phyloP scores from a whole-genome alignment of 2,888 invertebrate genomes.

The Plusia festucae region DNA sequence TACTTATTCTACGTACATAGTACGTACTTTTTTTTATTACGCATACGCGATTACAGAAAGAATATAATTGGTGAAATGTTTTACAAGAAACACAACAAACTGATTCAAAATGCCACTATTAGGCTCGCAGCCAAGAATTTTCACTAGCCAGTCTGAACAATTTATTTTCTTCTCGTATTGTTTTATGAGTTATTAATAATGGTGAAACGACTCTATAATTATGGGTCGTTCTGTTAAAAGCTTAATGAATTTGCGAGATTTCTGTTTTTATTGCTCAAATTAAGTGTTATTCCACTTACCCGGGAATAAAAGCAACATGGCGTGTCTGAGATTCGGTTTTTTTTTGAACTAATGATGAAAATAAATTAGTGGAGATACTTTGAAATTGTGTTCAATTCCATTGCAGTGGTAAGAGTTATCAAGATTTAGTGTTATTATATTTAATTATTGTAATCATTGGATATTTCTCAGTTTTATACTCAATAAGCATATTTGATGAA shows the following conservation, averaged over 20 bases:
- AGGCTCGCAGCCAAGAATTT: slow-evolving; percentile 60
- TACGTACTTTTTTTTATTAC: no score
- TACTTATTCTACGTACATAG: no score
- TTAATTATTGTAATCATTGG: slow-evolving; percentile 23
- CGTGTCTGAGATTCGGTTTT: slow-evolving; percentile 49
- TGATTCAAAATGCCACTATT: slow-evolving; percentile 52
- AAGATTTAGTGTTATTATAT: slow-evolving; percentile 26
- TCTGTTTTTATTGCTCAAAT: slow-evolving; percentile 61
- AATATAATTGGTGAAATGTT: slow-evolving; percentile 58
- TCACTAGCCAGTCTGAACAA: slow-evolving; percentile 53
- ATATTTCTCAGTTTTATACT: not conserved
- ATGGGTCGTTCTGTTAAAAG: slow-evolving; percentile 61
- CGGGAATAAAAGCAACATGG: slow-evolving; percentile 55
- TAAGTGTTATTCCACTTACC: slow-evolving; percentile 58
- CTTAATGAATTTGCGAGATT: slow-evolving; percentile 63
- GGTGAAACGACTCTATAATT: slow-evolving; percentile 60
- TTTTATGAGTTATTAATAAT: slow-evolving; percentile 63
- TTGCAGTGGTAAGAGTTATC: slow-evolving; percentile 27
- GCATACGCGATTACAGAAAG: slow-evolving; percentile 46
- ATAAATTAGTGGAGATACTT: slow-evolving; percentile 49
- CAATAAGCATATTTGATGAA: no score
- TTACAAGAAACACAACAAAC: slow-evolving; percentile 49
- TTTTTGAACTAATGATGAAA: slow-evolving; percentile 44
- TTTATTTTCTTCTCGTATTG: slow-evolving; percentile 59
- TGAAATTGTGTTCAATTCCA: slow-evolving; percentile 43